Conservation (phyloP, 2,888 invertebrate species). For the Acleris holmiana region DNA sequence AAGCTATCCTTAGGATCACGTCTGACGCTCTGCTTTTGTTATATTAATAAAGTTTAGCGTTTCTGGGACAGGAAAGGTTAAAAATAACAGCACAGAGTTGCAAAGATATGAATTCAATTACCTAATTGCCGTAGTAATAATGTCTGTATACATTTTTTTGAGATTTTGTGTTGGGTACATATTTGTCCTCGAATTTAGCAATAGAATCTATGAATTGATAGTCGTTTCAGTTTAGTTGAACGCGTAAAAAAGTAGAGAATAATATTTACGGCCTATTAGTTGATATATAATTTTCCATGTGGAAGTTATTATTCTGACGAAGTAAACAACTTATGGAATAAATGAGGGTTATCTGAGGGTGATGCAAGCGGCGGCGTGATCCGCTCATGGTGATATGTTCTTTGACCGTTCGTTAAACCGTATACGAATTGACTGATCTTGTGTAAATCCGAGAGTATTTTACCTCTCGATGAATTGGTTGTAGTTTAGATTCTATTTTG, state of each 20-base stretch:
- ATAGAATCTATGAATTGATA: not conserved
- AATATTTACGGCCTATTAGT: conserved; percentile 18
- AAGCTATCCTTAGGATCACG: not conserved
- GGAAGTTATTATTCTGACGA: conserved; percentile 3
- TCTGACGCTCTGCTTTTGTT: conserved; percentile 11
- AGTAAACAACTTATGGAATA: conserved; percentile 8
- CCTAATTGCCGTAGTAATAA: too few relatives aligned
- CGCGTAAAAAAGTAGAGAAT: not conserved
- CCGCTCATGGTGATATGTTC: not conserved
- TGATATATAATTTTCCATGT: conserved; percentile 16
- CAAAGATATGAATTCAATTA: too few relatives aligned
- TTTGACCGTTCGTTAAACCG: not conserved
- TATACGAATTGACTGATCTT: conserved; percentile 10
- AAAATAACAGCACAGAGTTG: too few relatives aligned
- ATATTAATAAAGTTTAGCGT: too few relatives aligned
- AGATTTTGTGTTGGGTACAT: too few relatives aligned
- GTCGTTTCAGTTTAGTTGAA: not conserved
- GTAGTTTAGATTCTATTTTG: conserved; percentile 14
- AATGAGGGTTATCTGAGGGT: conserved; percentile 10
- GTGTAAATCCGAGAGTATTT: conserved; percentile 4
- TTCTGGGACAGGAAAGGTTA: too few relatives aligned
- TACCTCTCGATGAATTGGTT: not conserved
- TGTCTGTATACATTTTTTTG: too few relatives aligned
- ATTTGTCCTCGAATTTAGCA: not conserved
- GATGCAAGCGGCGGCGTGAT: not conserved